Percentiles rank a stretch among this genome's conserved stretches.
phyloP scores from a whole-genome alignment of 2,797 vertebrate species.

The Acrocephalus scirpaceus region DNA sequence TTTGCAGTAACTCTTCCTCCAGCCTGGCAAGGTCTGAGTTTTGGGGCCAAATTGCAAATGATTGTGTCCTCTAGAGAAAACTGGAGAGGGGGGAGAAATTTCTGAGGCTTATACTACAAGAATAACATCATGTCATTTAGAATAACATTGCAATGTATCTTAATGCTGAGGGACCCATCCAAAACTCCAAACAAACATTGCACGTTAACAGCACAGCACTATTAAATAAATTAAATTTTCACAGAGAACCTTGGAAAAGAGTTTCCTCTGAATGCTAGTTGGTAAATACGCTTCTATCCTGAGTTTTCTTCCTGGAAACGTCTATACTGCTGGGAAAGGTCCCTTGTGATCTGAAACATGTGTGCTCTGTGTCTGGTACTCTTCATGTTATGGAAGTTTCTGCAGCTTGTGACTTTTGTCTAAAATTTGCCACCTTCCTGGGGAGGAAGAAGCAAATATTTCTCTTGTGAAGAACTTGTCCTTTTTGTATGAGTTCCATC shows the following conservation, averaged over 20 bases:
- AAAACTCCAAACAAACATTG: neutral
- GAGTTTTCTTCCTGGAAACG: neutral
- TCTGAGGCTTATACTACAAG: neutral
- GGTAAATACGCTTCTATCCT: neutral
- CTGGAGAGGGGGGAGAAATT: neutral
- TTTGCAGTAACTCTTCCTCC: neutral
- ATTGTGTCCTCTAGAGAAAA: neutral
- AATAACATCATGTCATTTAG: neutral
- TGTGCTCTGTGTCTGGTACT: neutral
- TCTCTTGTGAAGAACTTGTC: neutral
- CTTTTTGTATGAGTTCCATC: neutral
- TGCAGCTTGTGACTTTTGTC: neutral
- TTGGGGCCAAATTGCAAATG: neutral
- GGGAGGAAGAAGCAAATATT: neutral
- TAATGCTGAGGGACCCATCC: neutral
- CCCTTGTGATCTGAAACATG: accelerated
- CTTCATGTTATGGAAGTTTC: accelerated
- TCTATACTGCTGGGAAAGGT: neutral
- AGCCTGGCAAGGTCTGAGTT: neutral
- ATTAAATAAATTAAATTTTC: neutral
- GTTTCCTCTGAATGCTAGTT: neutral
- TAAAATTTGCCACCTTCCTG: neutral
- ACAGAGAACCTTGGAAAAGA: neutral
- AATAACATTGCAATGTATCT: neutral
- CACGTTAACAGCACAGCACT: neutral